Evolutionary conservation across 2,888 invertebrate genomes (phyloP).

Genomic region (Drosophila pullipes): DNA sequence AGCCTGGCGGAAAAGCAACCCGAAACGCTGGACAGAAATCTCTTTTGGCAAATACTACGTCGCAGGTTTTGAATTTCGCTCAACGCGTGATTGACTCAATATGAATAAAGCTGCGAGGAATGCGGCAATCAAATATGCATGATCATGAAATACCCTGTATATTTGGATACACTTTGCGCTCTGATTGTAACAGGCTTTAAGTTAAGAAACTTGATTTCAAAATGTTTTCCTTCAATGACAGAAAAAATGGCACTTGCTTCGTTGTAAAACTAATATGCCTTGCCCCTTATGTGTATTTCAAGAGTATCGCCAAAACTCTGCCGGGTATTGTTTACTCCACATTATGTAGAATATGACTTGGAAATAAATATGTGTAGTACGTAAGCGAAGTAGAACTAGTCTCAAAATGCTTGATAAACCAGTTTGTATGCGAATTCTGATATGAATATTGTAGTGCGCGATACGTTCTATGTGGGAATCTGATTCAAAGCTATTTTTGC

Average conservation of each 20-base stretch:
- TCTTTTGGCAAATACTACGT: slow-evolving; percentile 58
- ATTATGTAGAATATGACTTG: slow-evolving; percentile 11
- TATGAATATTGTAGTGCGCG: slow-evolving; percentile 7
- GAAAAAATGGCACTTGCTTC: not conserved
- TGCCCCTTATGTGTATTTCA: not conserved
- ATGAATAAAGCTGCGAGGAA: slow-evolving; percentile 12
- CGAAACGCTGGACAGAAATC: slow-evolving; percentile 61
- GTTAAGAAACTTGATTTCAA: not conserved
- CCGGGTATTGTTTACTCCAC: slow-evolving; percentile 8
- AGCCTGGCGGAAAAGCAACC: slow-evolving; percentile 39
- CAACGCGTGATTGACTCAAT: slow-evolving; percentile 50
- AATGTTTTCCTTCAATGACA: not conserved
- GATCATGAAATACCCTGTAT: slow-evolving; percentile 25
- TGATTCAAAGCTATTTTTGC: not conserved
- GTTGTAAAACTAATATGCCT: not conserved
- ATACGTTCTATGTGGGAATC: not conserved
- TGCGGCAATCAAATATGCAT: not conserved
- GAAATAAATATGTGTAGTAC: slow-evolving; percentile 14
- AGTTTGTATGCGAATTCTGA: slow-evolving; percentile 43
- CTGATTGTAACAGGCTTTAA: not conserved
- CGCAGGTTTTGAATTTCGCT: slow-evolving; percentile 58
- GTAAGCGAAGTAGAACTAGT: slow-evolving; percentile 38
- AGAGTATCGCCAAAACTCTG: slow-evolving; percentile 18
- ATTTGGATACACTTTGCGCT: not conserved
- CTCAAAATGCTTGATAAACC: slow-evolving; percentile 43